These are phyloP conservation scores for Laterallus jamaicensis DNA, from an alignment of 2,113 vertebrate species.

Conservation along the genomic window DNA sequence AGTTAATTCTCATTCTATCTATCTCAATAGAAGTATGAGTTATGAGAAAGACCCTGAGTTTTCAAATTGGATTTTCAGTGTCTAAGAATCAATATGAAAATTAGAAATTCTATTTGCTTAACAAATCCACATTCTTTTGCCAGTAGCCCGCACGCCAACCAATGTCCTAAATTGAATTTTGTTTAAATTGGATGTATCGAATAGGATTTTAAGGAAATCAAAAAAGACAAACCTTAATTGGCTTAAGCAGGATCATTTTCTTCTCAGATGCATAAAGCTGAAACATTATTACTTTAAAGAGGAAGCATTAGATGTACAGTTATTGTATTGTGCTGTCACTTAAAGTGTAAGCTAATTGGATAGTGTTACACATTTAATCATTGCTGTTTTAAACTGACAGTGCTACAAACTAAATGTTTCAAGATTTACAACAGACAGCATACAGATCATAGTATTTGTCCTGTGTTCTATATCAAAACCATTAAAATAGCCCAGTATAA, in stretches of 20 bases:
- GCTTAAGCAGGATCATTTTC: conserved; percentile 17
- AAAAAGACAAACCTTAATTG: neutral
- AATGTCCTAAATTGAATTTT: conserved; percentile 36
- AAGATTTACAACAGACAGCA: neutral
- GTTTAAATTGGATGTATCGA: conserved; percentile 19
- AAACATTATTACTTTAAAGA: conserved; percentile 10
- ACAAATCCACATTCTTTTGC: neutral
- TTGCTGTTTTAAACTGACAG: neutral
- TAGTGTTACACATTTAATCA: neutral
- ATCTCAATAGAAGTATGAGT: neutral
- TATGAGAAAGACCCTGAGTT: neutral
- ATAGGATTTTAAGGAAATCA: conserved; percentile 18
- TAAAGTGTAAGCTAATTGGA: neutral
- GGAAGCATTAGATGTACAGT: neutral
- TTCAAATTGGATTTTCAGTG: conserved; percentile 33
- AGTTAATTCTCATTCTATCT: neutral
- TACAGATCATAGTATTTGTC: neutral
- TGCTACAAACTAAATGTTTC: neutral
- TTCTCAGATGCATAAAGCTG: neutral
- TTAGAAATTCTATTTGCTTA: conserved; percentile 32
- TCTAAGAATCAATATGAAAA: conserved; percentile 52
- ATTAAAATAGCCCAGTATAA: neutral
- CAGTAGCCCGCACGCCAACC: neutral
- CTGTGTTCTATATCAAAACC: neutral
- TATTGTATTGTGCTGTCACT: neutral